Percentiles rank a stretch among this genome's conserved stretches.
These are phyloP conservation scores for Hippolais icterina DNA, from an alignment of 2,113 vertebrate genomes.

Conservation along the genomic window DNA sequence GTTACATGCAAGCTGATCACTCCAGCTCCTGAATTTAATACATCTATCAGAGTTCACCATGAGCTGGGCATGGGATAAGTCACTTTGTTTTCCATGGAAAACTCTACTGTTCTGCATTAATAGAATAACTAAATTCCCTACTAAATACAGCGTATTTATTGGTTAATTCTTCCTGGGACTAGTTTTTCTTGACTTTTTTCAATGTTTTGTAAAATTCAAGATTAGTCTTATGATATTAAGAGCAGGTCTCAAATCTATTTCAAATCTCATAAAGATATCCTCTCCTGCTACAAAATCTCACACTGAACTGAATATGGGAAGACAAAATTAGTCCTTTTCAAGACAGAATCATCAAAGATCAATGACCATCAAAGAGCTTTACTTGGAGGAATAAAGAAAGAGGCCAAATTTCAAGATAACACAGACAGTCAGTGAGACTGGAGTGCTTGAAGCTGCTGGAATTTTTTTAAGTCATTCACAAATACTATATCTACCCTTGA, in stretches of 20 bases:
- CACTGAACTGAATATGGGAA: not conserved
- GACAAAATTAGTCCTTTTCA: slow-evolving; percentile 32
- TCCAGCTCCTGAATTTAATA: not conserved
- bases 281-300: not conserved
- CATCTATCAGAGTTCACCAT: not conserved
- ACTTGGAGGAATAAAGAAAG: not conserved
- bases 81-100: not conserved
- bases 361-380: slow-evolving; percentile 11
- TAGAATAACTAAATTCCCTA: slow-evolving; percentile 5
- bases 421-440: not conserved
- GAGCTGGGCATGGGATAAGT: not conserved
- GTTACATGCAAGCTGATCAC: not conserved
- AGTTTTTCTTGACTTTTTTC: not conserved
- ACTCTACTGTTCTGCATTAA: not conserved
- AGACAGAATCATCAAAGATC: slow-evolving; percentile 43
- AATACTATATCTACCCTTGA: slow-evolving; percentile 51
- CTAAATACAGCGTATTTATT: not conserved
- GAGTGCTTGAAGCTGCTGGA: not conserved
- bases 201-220: slow-evolving; percentile 37
- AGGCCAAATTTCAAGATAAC: slow-evolving; percentile 1
- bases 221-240: not conserved
- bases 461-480: slow-evolving; percentile 55
- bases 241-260: not conserved
- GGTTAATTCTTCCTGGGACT: not conserved
- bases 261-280: not conserved